Evolutionary conservation across 2,888 invertebrate species (phyloP), one percentile per base, ranked within the genome.

Genomic region (Epirrita christyi): DNA sequence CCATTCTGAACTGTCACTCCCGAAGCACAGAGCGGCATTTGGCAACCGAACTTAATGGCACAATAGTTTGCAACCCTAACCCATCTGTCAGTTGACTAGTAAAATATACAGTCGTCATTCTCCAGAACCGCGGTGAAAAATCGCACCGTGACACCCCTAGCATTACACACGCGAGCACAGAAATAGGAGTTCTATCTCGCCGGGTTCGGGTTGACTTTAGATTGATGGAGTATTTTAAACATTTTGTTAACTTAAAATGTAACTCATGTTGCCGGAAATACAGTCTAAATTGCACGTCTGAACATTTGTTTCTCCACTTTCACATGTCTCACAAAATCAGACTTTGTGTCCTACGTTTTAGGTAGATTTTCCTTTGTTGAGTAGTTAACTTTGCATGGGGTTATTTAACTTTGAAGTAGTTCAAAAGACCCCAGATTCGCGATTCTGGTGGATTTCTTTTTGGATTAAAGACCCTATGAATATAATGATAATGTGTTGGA

Each of bases 231-330:
- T 90, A 89, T 91, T 67, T 91, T 88, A 90, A 92, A 89, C 89
- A 86, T 91, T 67, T 90, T 90, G 92, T 90, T 86, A 90, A 91
- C 83, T 91, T 90, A 89, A 92, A 92, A 92, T 92, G 92, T 91
- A 86, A 91, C 92, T 83, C 91, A 88, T 92, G 92, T 90, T 80
- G 80, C 85, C 88, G 91, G 91, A 92, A 85, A 91, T 91, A 91
- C 89, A 90, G 91, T 89, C 87, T 82, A 90, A 91, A 91, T 91
- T 92, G 92, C 88, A 84, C 83, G 83, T 78, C 73, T 84, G 83
- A 78, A 80, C 88, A 83, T 89, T 89, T 88, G 88, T 88, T 88
- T 86, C 86, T 83, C 75, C 73, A 75, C 81, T 83, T 77, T 72
- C 63, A 65, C 47, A 46, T 34, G 42, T 38, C 43, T 51, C 52